Evolutionary conservation across 2,888 invertebrate species (phyloP).

Genomic region (Odontocerum albicorne): DNA sequence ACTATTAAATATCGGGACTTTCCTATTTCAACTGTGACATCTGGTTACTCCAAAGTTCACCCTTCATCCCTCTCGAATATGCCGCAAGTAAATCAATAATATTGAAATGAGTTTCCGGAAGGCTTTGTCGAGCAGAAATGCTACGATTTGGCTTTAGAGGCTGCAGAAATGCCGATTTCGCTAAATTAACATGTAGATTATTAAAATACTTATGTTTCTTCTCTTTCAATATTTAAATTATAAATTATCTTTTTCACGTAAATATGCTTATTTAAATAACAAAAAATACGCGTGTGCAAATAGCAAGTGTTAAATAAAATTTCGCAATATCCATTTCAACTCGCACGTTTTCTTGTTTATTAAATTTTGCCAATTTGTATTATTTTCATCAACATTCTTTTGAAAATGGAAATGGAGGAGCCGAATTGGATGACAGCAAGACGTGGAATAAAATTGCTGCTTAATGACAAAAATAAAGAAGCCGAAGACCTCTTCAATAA

Average conservation of each 20-base stretch:
- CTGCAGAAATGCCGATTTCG: background rate
- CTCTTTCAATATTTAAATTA: constrained; percentile 1
- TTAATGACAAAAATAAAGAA: constrained; percentile 51
- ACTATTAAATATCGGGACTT: too few species aligned
- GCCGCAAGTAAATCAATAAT: constrained; percentile 16
- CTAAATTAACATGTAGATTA: constrained; percentile 5
- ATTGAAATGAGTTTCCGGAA: background rate
- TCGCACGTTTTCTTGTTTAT: too few species aligned
- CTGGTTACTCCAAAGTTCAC: too few species aligned
- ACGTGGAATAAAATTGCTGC: constrained; percentile 48
- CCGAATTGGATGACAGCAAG: constrained; percentile 48
- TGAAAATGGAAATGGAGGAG: constrained; percentile 48
- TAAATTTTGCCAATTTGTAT: too few species aligned
- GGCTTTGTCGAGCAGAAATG: constrained; percentile 7
- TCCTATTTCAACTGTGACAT: too few species aligned
- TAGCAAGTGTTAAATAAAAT: constrained; percentile 4
- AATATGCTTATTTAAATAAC: constrained; percentile 1
- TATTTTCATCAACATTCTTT: constrained; percentile 46
- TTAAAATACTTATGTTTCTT: background rate
- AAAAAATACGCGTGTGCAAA: background rate
- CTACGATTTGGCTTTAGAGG: background rate
- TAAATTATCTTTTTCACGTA: background rate
- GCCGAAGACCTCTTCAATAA: constrained; percentile 48
- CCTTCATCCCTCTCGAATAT: too few species aligned
- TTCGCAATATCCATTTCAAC: too few species aligned